Percentiles rank a stretch among this genome's conserved stretches.
These are phyloP conservation scores for Menura novaehollandiae DNA, from an alignment of 2,113 vertebrate genomes.

Conservation along the genomic window DNA sequence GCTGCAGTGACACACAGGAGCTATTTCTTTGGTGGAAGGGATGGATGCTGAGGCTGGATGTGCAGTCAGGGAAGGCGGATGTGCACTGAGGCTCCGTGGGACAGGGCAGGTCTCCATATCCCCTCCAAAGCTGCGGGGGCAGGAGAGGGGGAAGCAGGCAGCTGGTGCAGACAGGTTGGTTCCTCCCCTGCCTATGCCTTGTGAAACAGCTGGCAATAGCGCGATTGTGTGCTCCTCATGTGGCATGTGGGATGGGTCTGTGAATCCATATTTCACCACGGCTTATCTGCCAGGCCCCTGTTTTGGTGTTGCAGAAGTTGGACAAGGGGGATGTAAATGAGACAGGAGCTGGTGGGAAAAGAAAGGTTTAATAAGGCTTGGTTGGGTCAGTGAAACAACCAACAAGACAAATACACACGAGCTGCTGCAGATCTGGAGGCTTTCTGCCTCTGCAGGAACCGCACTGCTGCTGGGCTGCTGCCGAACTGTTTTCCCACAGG, in stretches of 20 bases:
- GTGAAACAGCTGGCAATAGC: background rate
- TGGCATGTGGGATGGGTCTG: background rate
- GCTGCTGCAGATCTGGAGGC: background rate
- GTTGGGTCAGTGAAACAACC: background rate
- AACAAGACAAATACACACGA: background rate
- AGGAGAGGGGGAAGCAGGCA: background rate
- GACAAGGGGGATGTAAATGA: background rate
- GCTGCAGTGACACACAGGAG: background rate
- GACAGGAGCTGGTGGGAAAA: background rate
- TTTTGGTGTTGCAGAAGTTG: background rate
- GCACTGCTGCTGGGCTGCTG: fast-evolving
- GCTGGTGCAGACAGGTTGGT: background rate
- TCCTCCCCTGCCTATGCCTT: background rate
- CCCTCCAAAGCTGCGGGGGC: fast-evolving
- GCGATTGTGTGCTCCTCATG: background rate
- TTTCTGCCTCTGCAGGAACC: background rate
- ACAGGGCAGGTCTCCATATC: background rate
- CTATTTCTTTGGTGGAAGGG: background rate
- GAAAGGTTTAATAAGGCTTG: background rate
- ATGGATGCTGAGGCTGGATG: background rate
- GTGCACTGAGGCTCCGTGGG: fast-evolving
- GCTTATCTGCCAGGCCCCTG: background rate
- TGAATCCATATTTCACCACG: background rate
- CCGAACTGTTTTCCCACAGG: fast-evolving
- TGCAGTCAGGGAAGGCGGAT: fast-evolving